A percentile compares a stretch with the other conserved stretches of the same genome.
Evolutionary conservation across 2,888 invertebrate species (phyloP).

Genomic region (Eupithecia exiguata): DNA sequence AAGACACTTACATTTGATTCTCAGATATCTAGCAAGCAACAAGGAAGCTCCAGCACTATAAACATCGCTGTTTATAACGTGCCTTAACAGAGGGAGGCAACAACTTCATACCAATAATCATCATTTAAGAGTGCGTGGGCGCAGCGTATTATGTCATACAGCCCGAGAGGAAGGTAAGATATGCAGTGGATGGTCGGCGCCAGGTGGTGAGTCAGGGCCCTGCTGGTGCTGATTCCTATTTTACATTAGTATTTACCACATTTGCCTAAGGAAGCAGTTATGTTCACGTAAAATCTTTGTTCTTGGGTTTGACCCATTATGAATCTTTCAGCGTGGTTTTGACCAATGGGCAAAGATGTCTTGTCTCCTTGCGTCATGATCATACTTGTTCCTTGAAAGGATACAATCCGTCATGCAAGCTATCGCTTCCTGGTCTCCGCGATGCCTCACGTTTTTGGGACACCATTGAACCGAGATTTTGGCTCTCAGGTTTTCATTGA

Average conservation of each 20-base stretch:
- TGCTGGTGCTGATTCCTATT: neutral
- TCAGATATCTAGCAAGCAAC: conserved; percentile 21
- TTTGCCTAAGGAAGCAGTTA: neutral
- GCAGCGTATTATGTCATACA: conserved; percentile 34
- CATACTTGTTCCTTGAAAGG: neutral
- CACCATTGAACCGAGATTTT: neutral
- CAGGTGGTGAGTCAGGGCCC: conserved; percentile 4
- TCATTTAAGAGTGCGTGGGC: conserved; percentile 32
- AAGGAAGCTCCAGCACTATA: conserved; percentile 31
- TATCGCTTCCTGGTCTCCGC: neutral
- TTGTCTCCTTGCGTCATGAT: neutral
- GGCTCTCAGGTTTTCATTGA: too few relatives aligned
- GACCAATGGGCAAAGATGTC: neutral
- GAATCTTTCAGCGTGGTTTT: neutral
- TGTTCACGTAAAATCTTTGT: neutral
- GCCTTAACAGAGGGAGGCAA: conserved; percentile 27
- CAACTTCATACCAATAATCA: conserved; percentile 36
- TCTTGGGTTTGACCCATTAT: neutral
- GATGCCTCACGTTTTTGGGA: neutral
- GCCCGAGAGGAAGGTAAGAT: conserved; percentile 12
- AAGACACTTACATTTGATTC: conserved; percentile 13
- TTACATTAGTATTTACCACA: neutral
- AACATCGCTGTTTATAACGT: conserved; percentile 27
- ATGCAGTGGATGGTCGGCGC: conserved; percentile 9
- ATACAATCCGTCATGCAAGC: neutral